Conservation (phyloP, 1,140 invertebrate species). For the Formica selysi region DNA sequence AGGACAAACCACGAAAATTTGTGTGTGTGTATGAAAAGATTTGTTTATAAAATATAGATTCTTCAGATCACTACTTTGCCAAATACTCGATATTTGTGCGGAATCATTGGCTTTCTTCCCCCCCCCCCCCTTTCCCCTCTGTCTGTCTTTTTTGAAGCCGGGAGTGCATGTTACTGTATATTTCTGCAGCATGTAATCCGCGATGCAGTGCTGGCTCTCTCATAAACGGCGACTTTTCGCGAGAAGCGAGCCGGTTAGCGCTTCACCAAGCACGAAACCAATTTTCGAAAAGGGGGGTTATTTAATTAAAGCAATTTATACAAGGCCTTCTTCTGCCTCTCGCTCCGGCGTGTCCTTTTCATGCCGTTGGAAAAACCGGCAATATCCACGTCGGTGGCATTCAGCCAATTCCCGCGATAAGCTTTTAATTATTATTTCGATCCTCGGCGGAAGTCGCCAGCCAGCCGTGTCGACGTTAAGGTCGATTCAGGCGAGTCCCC, state of each 20-base stretch:
- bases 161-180: slow-evolving; percentile 22
- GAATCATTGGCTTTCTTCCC: background rate
- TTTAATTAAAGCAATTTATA: slow-evolving; percentile 79
- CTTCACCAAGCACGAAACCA: slow-evolving; percentile 77
- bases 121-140: background rate
- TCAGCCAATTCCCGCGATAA: slow-evolving; percentile 74
- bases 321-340: slow-evolving; percentile 61
- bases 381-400: slow-evolving; percentile 70
- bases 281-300: slow-evolving; percentile 73
- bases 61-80: background rate
- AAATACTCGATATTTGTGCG: background rate
- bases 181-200: slow-evolving; percentile 26
- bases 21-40: background rate
- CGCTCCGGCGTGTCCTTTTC: slow-evolving; percentile 53
- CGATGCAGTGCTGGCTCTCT: slow-evolving; percentile 19
- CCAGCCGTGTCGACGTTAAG: slow-evolving; percentile 46
- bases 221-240: slow-evolving; percentile 61
- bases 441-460: slow-evolving; percentile 56
- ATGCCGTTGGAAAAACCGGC: slow-evolving; percentile 57
- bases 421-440: slow-evolving; percentile 77
- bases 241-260: slow-evolving; percentile 68
- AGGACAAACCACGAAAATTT: background rate
- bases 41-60: background rate
- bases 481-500: slow-evolving; percentile 27
- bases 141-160: background rate